Evolutionary conservation across 2,888 invertebrate genomes (phyloP).

Genomic region (Scaptomyza cyrtandrae): DNA sequence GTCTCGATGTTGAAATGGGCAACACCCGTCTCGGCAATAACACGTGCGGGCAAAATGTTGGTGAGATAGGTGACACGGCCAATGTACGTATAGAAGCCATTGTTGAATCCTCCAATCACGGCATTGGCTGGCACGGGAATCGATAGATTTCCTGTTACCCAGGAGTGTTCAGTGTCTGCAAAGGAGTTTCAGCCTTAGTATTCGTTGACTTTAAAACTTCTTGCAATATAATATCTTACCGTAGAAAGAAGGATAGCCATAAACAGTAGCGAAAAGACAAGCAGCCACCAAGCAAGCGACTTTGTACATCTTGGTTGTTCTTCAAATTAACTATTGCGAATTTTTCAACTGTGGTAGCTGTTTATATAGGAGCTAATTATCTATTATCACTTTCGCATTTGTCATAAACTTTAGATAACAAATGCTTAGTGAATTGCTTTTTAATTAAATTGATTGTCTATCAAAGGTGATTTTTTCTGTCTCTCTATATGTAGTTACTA

Average conservation of each 20-base stretch:
- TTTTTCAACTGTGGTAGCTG: neutral
- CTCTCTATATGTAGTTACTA: neutral
- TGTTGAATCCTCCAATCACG: slow-evolving; percentile 56
- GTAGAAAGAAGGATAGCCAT: slow-evolving; percentile 4
- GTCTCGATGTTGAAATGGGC: slow-evolving; percentile 43
- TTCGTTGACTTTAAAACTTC: neutral
- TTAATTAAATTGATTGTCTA: too few relatives aligned
- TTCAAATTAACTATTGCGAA: neutral
- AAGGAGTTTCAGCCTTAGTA: neutral
- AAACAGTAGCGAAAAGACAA: slow-evolving; percentile 6
- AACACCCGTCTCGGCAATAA: slow-evolving; percentile 49
- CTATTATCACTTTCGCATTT: neutral
- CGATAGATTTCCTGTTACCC: slow-evolving; percentile 52
- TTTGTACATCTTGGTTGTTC: slow-evolving; percentile 15
- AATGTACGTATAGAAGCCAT: slow-evolving; percentile 53
- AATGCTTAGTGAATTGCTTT: neutral
- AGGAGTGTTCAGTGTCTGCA: slow-evolving; percentile 42
- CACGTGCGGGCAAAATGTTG: slow-evolving; percentile 52
- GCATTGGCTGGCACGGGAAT: slow-evolving; percentile 32
- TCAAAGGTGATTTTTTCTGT: neutral
- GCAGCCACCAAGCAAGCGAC: slow-evolving; percentile 1
- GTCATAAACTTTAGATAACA: neutral
- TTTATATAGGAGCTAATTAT: slow-evolving; percentile 2
- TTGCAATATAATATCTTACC: neutral
- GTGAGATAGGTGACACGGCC: slow-evolving; percentile 35